These are phyloP conservation scores for Aproaerema taeniolella DNA, from an alignment of 2,888 invertebrate genomes.

Conservation along the genomic window DNA sequence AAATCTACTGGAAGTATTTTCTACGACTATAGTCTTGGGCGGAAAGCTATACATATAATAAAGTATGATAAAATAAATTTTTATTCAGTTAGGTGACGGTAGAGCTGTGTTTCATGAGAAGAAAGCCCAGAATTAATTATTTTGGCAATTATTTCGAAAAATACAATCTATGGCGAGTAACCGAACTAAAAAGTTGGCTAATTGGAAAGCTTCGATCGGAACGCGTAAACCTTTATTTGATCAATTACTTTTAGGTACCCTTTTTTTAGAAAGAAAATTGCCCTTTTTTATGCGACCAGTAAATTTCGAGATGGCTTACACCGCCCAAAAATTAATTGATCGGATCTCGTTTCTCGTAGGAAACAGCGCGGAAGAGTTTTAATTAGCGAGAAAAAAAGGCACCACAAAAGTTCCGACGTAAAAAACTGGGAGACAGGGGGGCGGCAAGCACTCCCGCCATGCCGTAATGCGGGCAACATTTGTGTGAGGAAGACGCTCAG, in stretches of 20 bases:
- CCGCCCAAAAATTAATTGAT: conserved; percentile 75
- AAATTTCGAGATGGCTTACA: conserved; percentile 70
- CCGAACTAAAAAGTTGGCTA: conserved; percentile 34
- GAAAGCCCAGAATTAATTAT: no score
- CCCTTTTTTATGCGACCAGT: conserved; percentile 62
- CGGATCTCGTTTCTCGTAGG: conserved; percentile 72
- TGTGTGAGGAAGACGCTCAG: conserved; percentile 76
- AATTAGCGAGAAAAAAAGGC: conserved; percentile 74
- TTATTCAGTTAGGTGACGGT: no score
- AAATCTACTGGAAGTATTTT: no score
- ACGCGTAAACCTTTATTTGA: conserved; percentile 47
- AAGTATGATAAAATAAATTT: no score
- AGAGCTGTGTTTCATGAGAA: no score
- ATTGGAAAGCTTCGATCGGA: conserved; percentile 22
- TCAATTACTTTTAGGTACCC: conserved; percentile 64
- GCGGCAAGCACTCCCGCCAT: conserved; percentile 69
- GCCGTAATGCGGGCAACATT: conserved; percentile 77
- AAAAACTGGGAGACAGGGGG: conserved; percentile 74
- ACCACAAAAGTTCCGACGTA: conserved; percentile 71
- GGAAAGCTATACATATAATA: no score
- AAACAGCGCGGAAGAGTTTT: conserved; percentile 77
- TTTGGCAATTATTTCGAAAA: no score
- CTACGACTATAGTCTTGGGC: no score
- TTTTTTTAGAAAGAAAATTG: conserved; percentile 50
- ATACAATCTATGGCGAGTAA: no score